Evolutionary conservation across 2,888 invertebrate species (phyloP).

Genomic region (Tetragonula carbonaria): DNA sequence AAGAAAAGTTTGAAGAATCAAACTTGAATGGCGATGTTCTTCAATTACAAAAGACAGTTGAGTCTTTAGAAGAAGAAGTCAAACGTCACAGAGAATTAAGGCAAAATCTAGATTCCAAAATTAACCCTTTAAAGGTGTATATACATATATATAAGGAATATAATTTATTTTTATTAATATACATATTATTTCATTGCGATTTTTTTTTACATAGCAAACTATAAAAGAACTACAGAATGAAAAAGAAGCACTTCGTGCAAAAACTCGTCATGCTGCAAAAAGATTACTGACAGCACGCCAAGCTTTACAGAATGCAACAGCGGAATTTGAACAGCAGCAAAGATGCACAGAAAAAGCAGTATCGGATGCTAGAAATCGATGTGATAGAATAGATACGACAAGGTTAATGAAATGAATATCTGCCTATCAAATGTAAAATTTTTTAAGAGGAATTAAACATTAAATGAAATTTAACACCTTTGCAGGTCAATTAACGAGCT

Average conservation of each 20-base stretch:
- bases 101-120: constrained; percentile 65
- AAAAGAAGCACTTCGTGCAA: constrained; percentile 73
- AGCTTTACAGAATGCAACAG: constrained; percentile 71
- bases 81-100: constrained; percentile 67
- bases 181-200: not conserved
- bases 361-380: constrained; percentile 84
- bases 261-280: constrained; percentile 59
- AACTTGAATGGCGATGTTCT: constrained; percentile 78
- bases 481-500: constrained; percentile 72
- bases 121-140: constrained; percentile 73
- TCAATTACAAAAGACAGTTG: constrained; percentile 82
- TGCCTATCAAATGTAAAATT: not conserved
- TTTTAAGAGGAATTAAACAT: not conserved
- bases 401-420: constrained; percentile 81
- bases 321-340: constrained; percentile 82
- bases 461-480: constrained; percentile 11
- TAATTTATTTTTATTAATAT: not conserved
- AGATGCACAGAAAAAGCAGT: constrained; percentile 78
- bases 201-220: constrained; percentile 81
- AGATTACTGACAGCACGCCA: constrained; percentile 63
- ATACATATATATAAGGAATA: not conserved
- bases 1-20: constrained; percentile 69
- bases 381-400: constrained; percentile 84
- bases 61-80: constrained; percentile 81
- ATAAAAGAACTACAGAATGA: constrained; percentile 83